Conservation (phyloP, 2,113 vertebrate species). For the Oreotrochilus melanogaster region DNA sequence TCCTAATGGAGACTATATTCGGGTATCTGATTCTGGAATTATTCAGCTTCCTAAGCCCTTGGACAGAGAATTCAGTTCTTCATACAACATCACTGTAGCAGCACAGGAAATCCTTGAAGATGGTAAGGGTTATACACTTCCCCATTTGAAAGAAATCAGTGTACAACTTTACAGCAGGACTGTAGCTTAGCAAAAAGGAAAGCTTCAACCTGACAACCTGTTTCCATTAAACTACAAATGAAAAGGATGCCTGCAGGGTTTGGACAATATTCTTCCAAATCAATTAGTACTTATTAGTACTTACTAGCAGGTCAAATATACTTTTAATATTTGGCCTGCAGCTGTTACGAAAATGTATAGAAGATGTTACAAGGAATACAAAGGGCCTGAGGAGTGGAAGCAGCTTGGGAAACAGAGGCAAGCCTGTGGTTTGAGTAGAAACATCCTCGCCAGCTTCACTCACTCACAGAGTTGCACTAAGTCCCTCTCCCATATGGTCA, state of each 20-base stretch:
- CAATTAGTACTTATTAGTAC: not conserved
- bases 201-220: not conserved
- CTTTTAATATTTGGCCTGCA: not conserved
- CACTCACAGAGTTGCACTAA: not conserved
- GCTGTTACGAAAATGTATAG: not conserved
- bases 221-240: not conserved
- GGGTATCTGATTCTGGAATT: slow-evolving; percentile 76
- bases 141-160: not conserved
- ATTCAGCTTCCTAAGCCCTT: slow-evolving; percentile 82
- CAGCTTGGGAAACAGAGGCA: not conserved
- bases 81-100: slow-evolving; percentile 86
- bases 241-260: not conserved
- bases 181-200: not conserved
- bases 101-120: slow-evolving; percentile 84
- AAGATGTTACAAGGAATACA: not conserved
- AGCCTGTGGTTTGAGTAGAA: not conserved
- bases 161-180: not conserved
- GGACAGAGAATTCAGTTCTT: slow-evolving; percentile 87
- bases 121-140: slow-evolving; percentile 20
- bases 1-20: slow-evolving; percentile 78
- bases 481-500: not conserved
- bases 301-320: not conserved
- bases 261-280: not conserved
- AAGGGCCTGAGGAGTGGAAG: not conserved
- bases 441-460: not conserved